phyloP scores from a whole-genome alignment of 2,888 invertebrate species.

The Drosophila sordidula region DNA sequence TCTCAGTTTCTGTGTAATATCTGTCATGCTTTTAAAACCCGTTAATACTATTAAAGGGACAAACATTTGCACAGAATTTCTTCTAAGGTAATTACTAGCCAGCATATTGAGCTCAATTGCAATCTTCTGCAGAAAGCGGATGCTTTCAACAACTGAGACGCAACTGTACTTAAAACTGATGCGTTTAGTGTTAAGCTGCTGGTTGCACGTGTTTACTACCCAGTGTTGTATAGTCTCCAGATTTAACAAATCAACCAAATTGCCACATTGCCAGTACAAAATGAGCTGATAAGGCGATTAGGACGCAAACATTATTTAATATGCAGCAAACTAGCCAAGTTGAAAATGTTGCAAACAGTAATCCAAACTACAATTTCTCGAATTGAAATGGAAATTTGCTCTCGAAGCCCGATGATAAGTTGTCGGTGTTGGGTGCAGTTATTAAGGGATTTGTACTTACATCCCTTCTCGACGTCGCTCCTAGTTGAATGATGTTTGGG shows the following conservation, averaged over 20 bases:
- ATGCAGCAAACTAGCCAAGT: slow-evolving; percentile 3
- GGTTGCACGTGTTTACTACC: background rate
- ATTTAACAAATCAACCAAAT: background rate
- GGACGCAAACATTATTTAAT: slow-evolving; percentile 1
- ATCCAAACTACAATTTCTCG: background rate
- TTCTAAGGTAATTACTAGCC: background rate
- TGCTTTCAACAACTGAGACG: background rate
- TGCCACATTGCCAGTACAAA: background rate
- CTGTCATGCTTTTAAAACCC: background rate
- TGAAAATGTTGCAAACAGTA: background rate
- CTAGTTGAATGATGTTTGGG: background rate
- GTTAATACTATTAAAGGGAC: background rate
- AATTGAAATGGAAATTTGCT: slow-evolving; percentile 1
- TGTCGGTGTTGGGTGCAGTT: background rate
- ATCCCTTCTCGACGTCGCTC: background rate
- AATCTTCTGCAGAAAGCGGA: background rate
- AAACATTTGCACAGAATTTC: background rate
- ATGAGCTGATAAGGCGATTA: slow-evolving; percentile 16
- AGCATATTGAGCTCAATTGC: background rate
- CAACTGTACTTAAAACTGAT: background rate
- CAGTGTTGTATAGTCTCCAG: background rate
- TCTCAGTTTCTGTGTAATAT: no score
- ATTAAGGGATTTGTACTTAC: background rate
- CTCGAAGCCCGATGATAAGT: background rate
- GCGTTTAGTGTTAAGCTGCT: background rate